Percentiles rank a stretch among this genome's conserved stretches.
These are phyloP conservation scores for Otus sunia DNA, from an alignment of 2,113 vertebrate genomes.

Conservation along the genomic window DNA sequence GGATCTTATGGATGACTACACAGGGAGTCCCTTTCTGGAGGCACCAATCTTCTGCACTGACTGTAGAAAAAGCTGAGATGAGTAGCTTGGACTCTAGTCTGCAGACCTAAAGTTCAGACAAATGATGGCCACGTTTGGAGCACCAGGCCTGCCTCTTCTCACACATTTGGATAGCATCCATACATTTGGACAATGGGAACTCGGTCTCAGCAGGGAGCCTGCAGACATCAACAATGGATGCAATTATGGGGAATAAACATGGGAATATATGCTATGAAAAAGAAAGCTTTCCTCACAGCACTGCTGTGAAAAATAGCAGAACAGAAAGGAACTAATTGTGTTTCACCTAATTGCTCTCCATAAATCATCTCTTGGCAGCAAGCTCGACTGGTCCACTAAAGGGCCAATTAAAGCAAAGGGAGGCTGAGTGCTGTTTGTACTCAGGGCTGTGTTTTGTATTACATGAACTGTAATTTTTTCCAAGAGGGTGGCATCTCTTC, in stretches of 20 bases:
- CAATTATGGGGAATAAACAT: background rate
- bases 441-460: background rate
- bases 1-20: background rate
- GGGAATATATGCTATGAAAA: slow-evolving; percentile 2
- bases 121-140: fast-evolving
- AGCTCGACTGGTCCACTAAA: background rate
- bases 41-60: fast-evolving
- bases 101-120: background rate
- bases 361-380: slow-evolving; percentile 25
- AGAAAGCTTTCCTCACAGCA: background rate
- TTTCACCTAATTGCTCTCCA: slow-evolving; percentile 19
- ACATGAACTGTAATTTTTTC: background rate
- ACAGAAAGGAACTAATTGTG: slow-evolving; percentile 20
- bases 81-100: background rate
- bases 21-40: background rate
- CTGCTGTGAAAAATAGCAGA: slow-evolving; percentile 18
- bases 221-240: background rate
- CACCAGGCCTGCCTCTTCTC: background rate
- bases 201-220: background rate
- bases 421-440: background rate
- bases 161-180: background rate
- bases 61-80: background rate
- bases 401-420: background rate
- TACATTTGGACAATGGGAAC: background rate
- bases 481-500: background rate